Base-by-base conservation (phyloP, 2,888 invertebrate species). In the Pyrrhosoma nymphula region DNA sequence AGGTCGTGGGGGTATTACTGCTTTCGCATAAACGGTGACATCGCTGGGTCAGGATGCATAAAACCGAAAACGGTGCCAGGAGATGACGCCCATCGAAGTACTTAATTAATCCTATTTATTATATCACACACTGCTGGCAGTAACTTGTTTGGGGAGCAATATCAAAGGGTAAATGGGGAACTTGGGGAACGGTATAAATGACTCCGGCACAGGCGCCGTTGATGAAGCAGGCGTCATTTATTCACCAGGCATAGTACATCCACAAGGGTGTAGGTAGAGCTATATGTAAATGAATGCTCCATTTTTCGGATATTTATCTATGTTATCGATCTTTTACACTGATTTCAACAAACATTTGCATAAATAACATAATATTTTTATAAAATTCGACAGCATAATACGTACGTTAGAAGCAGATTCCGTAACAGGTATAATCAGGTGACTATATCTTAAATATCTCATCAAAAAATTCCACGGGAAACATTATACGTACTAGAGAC, bases 21-120 rank as follows among this genome's bases (percentile, higher is more conserved):
- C 23, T 55, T 89, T 89, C 55, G 89, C 55, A 56, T 89, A 89
- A 89, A 23, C 20, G 89, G n/a, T 56, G 89, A 56, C 18, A 55
- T 89, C 89, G 89, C 26, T n/a, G n/a, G 89, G 89, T 89, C 89
- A 89, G 89, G 56, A 56, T 55, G 2, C 47, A 89, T 89, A 89
- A 89, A 89, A 89, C 89, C 20, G 89, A 8, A 56, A 89, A 55
- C 16, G 56, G 26, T n/a, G 47, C 89, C 89, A 47, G 56, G 89
- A 89, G n/a, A 89, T 89, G 55, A 82, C 89, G 14, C 56, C 56
- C 55, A 47, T 89, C 89, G 26, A 56, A 26, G 47, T 39, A 56
- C 89, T 89, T 89, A 89, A 89, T 55, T 89, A 55, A 89, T 56
- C 89, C 55, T 89, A 56, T 89, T 89, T 89, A 89, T 89, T 55